Conservation (phyloP, 2,888 invertebrate genomes). For the Drosophila paranaensis region DNA sequence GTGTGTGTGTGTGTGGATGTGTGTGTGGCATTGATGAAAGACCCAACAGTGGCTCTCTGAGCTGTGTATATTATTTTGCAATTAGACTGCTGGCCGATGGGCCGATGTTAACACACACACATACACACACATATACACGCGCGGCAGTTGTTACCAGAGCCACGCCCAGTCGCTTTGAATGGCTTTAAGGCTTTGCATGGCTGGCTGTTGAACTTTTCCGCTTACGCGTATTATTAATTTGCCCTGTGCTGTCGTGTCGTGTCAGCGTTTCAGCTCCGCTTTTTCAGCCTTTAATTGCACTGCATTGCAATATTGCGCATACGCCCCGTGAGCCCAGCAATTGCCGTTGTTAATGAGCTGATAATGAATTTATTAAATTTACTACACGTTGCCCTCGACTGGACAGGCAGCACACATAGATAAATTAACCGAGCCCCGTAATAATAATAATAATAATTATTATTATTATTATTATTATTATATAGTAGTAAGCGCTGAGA, state of each 20-base stretch:
- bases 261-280: constrained; percentile 37
- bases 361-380: constrained; percentile 81
- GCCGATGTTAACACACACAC: not conserved
- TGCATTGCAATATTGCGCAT: constrained; percentile 47
- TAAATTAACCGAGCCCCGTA: constrained; percentile 47
- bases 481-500: constrained; percentile 36
- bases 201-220: constrained; percentile 46
- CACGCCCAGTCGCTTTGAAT: constrained; percentile 44
- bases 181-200: constrained; percentile 53
- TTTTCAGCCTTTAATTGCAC: constrained; percentile 54
- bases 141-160: constrained; percentile 9
- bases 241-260: constrained; percentile 34
- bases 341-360: constrained; percentile 72
- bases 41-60: constrained; percentile 33
- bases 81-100: constrained; percentile 62
- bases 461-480: constrained; percentile 23
- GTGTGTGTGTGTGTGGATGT: constrained; percentile 15
- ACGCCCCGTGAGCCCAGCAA: constrained; percentile 29
- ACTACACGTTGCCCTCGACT: constrained; percentile 48
- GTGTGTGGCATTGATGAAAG: constrained; percentile 73
- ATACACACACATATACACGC: constrained; percentile 13
- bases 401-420: constrained; percentile 50
- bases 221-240: constrained; percentile 52
- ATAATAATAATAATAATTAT: not conserved
- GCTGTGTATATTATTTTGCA: constrained; percentile 75